Base-by-base conservation (phyloP, 2,888 invertebrate species). In the Seira ritae region DNA sequence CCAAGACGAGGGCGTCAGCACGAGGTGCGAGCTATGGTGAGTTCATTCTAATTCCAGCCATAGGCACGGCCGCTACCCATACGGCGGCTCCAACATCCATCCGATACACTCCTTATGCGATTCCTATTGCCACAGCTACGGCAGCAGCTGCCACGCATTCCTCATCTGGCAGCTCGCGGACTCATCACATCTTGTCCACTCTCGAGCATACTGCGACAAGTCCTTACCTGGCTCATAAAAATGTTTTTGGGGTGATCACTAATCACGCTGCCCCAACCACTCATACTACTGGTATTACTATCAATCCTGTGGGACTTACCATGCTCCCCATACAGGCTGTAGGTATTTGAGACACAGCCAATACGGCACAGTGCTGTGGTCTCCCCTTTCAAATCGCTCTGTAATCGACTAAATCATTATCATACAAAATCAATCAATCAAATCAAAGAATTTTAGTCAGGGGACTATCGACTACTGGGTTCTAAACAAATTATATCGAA, bases 11-110 rank as follows among this genome's bases (percentile, higher is more conserved):
- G 92, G 97, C 97, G 91, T 96, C 97, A 90, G 96, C 96, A 90
- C 95, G 97, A 92, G 96, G 97, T 92, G 96, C 97, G 93, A 90
- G 90, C 89, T 97, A 97, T 95, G 97, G 97, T 97, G 97, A 97
- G 97, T 97, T 96, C 94, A 94, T 96, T 94, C 95, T 95, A 93
- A 88, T 88, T 89, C 89, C 88, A 88, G 89, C 87, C 86, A 88
- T 87, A 85, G 88, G 89, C 84, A 87, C 88, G 75, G 89, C 88
- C 77, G 87, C 89, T 74, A 87, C 88, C 83, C 85, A 89, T 84
- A 86, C 87, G 79, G 86, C 89, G 84, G 89, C 89, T 72, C 87
- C 88, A 85, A 84, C 88, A 87, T 89, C 88, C 87, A 87, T 89
- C 88, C 87, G 89, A 87, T 89, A 89, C 86, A 88, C 89, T 87